Base-by-base conservation (phyloP, 2,113 vertebrate species). In the Pomatorhinus ruficollis region DNA sequence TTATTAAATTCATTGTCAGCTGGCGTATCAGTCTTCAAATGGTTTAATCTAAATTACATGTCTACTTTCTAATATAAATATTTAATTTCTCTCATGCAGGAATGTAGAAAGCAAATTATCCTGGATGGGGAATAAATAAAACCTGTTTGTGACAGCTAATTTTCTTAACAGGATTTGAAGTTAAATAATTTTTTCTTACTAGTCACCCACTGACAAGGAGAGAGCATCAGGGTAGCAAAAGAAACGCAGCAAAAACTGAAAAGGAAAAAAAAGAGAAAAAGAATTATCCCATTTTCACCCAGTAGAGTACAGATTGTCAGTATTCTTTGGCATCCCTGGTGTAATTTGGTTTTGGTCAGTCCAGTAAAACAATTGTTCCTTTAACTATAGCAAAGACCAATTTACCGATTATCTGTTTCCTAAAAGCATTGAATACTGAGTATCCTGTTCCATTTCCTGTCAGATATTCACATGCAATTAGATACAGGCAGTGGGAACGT, bases 381-480 rank as follows among this genome's bases (percentile, higher is more conserved):
- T 95, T 84, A 96, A 89, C 88, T 75, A 89, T 83, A 92, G 88
- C 45, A 74, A 83, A 80, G 85, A 86, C 60, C 37, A 83, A 93
- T 90, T 93, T 94, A 79, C 79, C 0, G 2, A 86, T 92, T 92
- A 92, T 96, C 83, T 95, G 44, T 95, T 93, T 94, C 93, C 93
- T 95, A 89, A 96, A 90, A 93, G 69, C 96, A 87, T 30, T 94
- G 88, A 94, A 95, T 84, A 33, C 86, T 57, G 80, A 89, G 80
- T 78, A 94, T 95, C 95, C 90, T 92, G 92, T 95, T 97, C 95
- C 90, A 95, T 96, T 96, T 95, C 96, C 96, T 95, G 86, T 75
- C 77, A 97, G 92, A 95, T 92, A 95, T 86, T 96, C 89, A 70
- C 92, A 90, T 92, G 92, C 83, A 94, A 94, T 95, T 95, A 93